phyloP scores from a whole-genome alignment of 2,888 invertebrate species.

The Lasioglossum leucozonium region DNA sequence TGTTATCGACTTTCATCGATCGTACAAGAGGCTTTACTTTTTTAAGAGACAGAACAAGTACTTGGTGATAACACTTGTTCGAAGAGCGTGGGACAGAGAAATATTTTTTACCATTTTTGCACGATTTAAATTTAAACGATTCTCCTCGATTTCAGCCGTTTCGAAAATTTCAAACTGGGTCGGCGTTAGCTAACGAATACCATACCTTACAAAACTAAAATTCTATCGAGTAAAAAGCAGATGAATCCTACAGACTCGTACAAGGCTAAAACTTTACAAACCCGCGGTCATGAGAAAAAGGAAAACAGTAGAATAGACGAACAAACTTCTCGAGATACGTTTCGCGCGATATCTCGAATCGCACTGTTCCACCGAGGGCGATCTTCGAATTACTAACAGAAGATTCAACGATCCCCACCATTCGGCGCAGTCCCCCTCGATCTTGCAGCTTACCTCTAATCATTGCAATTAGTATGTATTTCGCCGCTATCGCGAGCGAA shows the following conservation, averaged over 20 bases:
- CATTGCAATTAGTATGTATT: slow-evolving; percentile 54
- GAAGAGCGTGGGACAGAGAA: neutral
- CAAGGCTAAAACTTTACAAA: slow-evolving; percentile 20
- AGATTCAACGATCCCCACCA: slow-evolving; percentile 57
- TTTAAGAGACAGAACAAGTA: neutral
- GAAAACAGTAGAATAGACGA: too few relatives aligned
- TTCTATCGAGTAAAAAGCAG: neutral
- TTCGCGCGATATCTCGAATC: slow-evolving; percentile 36
- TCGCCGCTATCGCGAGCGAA: slow-evolving; percentile 27
- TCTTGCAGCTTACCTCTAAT: slow-evolving; percentile 58
- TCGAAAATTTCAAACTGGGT: neutral
- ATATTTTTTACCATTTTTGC: neutral
- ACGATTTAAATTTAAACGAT: neutral
- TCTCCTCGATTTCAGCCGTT: neutral
- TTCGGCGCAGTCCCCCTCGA: slow-evolving; percentile 3
- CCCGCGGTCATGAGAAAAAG: slow-evolving; percentile 7
- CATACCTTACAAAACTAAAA: neutral
- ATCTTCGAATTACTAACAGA: slow-evolving; percentile 48
- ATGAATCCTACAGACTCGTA: neutral
- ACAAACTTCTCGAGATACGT: neutral
- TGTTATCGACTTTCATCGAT: slow-evolving; percentile 9
- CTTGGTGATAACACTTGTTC: neutral
- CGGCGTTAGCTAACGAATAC: neutral
- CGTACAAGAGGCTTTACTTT: neutral
- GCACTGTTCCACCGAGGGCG: slow-evolving; percentile 50